These are phyloP conservation scores for Augochlorella aurata DNA, from an alignment of 2,888 invertebrate genomes.

Conservation along the genomic window DNA sequence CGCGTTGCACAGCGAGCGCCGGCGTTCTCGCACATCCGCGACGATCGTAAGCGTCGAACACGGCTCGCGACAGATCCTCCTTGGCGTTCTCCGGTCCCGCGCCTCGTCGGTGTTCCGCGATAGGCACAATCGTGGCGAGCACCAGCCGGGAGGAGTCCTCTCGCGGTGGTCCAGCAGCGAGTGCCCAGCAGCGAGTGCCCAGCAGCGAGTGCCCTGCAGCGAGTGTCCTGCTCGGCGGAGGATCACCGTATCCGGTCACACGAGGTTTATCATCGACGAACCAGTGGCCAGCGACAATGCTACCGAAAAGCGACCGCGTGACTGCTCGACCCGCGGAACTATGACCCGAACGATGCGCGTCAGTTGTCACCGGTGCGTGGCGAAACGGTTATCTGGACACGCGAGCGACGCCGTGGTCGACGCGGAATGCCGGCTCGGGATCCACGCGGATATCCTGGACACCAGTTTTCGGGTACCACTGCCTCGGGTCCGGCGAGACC, in stretches of 20 bases:
- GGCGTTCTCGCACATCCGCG: slow-evolving; percentile 45
- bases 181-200: not conserved
- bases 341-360: slow-evolving; percentile 19
- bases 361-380: slow-evolving; percentile 14
- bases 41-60: slow-evolving; percentile 27
- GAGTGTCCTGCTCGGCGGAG: not conserved
- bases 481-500: not conserved
- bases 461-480: not conserved
- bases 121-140: not conserved
- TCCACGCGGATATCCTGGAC: slow-evolving; percentile 9
- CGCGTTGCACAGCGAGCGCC: slow-evolving; percentile 63
- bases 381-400: slow-evolving; percentile 27
- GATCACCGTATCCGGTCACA: not conserved
- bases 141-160: not conserved
- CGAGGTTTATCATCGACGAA: not conserved
- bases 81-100: not conserved
- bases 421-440: slow-evolving; percentile 8
- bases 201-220: not conserved
- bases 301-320: slow-evolving; percentile 28
- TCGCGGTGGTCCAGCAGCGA: not conserved
- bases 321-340: not conserved
- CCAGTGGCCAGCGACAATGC: not conserved
- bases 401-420: slow-evolving; percentile 22
- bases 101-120: not conserved
- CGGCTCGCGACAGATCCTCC: slow-evolving; percentile 44